Base-by-base conservation (phyloP, 2,113 vertebrate genomes). In the Clupea harengus region DNA sequence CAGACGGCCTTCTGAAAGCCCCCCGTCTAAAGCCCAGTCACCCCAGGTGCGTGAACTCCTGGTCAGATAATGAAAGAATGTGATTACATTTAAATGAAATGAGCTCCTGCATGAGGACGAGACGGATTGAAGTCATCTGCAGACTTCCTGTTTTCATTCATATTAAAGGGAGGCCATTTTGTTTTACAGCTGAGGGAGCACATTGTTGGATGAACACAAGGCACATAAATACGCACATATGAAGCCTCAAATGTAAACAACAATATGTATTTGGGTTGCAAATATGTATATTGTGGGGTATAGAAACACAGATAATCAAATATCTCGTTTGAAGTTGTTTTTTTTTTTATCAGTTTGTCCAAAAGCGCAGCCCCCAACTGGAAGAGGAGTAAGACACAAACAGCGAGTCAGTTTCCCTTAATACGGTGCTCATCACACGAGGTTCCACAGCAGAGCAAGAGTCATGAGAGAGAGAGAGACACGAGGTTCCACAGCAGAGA, bases 51-150 rank as follows among this genome's bases (percentile, higher is more conserved):
- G 72, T 57, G 84, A 11, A 72, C 81, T 25, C 10, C n/a, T 72
- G 64, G 25, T 72, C 75, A 52, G 67, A 57, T 83, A 84, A 82
- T 83, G 15, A 87, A 72, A 85, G 84, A 57, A 45, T 81, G 54
- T 80, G 82, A 88, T 88, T 84, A 86, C 87, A 81, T 88, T 87
- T 87, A 90, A 88, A 88, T 90, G 84, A 88, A 52, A 81, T 84
- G 54, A 64, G 78, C 80, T 85, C 87, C 2, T 83, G 81, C 32
- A 39, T 83, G 20, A 60, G 84, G 87, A 87, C 39, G 46, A 60
- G 9, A 13, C 83, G 82, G 85, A 87, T 87, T 67, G 85, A 87
- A 78, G 75, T 85, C 78, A 46, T 88, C 82, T 81, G 52, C 39
- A 87, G 45, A 46, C 84, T 84, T 82, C 80, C 60, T 22, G 3